These are phyloP conservation scores for Danionella cerebrum DNA, from an alignment of 2,113 vertebrate species.

Conservation along the genomic window DNA sequence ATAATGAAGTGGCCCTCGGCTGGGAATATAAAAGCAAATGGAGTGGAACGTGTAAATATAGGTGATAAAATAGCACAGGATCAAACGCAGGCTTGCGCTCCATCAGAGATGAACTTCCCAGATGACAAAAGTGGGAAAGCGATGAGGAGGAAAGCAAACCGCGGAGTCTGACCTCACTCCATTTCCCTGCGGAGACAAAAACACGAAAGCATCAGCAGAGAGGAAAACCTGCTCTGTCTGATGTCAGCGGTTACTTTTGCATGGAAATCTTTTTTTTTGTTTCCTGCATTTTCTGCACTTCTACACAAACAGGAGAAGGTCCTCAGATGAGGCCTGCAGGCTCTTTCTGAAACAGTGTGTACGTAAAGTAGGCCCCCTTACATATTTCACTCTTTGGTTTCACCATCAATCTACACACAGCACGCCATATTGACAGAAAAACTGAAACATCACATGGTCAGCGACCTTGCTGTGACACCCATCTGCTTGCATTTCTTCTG, in stretches of 20 bases:
- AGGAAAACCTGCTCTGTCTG: constrained; percentile 12
- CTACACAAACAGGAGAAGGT: too few species aligned
- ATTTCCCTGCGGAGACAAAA: constrained; percentile 37
- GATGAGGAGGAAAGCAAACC: neutral
- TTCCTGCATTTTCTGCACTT: constrained; percentile 20
- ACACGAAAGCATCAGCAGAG: constrained; percentile 4
- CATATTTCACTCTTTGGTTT: too few species aligned
- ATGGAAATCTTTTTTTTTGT: constrained; percentile 37
- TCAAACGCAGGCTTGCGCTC: constrained; percentile 12
- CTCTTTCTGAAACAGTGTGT: too few species aligned
- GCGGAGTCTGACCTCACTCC: constrained; percentile 15
- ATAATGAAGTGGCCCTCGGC: neutral
- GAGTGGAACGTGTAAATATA: constrained; percentile 1
- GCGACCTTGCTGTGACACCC: too few species aligned
- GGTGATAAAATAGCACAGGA: neutral
- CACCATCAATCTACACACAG: too few species aligned
- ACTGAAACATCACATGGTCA: too few species aligned
- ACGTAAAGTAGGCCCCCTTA: too few species aligned
- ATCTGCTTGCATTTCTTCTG: too few species aligned
- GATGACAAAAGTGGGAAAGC: constrained; percentile 6
- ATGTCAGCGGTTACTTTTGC: constrained; percentile 37
- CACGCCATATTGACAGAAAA: too few species aligned
- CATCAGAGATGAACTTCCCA: constrained; percentile 2
- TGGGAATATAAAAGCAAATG: constrained; percentile 2
- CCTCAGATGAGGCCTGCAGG: too few species aligned